Base-by-base conservation (phyloP, 2,888 invertebrate species). In the Mantis religiosa region DNA sequence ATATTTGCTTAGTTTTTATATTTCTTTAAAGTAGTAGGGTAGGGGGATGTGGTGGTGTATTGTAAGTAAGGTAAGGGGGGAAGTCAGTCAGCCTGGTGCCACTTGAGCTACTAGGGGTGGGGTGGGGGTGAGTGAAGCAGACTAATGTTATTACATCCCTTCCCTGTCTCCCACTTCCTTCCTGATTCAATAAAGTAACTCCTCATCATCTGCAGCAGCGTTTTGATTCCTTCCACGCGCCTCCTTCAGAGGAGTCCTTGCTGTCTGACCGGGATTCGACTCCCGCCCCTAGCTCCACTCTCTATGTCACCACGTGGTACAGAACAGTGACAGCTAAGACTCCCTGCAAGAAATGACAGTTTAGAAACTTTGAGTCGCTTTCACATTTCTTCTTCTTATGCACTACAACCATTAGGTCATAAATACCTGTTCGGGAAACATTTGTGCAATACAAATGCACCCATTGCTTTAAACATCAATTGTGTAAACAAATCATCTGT, bases 171-270 rank as follows among this genome's bases (percentile, higher is more conserved):
- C 30, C 84, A 28, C 84, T 84, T 47, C 41, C 85, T 85, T 47
- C 85, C 85, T 85, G 47, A 47, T 85, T 85, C 85, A 85, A 85
- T 85, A 41, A 85, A 85, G 85, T 85, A 85, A 85, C 85, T 85
- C 84, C 41, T 85, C 85, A 71, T 71, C 54, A 71, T 71, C 54
- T 71, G 54, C 54, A 71, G 54, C 54, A 71, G 54, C 54, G 54
- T 54, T 54, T 54, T 54, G 54, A 54, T 54, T 54, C 54, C 15
- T 71, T 6, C 54, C 54, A 71, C 54, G 54, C 54, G 54, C 25
- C 41, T 41, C 41, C 41, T 41, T 71, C 20, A 71, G 20, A 20
- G 54, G 25, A 41, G 12, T 12, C 41, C 12, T 71, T 25, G 25
- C 1, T 71, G 20, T 6, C 15, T 6, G 54, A 3, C 3, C 25